Evolutionary conservation across 2,797 vertebrate genomes (phyloP).

Genomic region (Semaprochilodus insignis): DNA sequence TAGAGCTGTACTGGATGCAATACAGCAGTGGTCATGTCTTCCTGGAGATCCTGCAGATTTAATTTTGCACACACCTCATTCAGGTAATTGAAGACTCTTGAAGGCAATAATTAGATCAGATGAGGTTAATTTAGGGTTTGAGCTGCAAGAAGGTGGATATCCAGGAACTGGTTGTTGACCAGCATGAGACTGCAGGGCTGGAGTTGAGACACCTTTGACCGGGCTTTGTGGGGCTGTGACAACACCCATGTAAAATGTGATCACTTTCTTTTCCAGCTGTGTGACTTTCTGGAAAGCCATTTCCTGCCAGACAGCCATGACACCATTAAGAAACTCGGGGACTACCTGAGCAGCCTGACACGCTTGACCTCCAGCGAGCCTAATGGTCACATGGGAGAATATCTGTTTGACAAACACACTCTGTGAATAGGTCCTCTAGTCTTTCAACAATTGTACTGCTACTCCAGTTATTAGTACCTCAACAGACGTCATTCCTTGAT

Average conservation of each 20-base stretch:
- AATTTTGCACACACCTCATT: no score
- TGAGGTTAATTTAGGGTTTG: no score
- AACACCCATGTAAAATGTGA: background rate
- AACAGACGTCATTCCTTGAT: background rate
- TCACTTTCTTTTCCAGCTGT: constrained; percentile 67
- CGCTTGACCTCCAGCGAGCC: constrained; percentile 67
- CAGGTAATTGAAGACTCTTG: no score
- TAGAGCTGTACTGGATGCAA: background rate
- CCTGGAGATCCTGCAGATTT: no score
- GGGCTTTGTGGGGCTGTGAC: background rate
- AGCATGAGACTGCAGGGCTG: background rate
- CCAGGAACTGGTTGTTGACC: no score
- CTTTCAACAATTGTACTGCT: background rate
- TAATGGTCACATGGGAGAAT: constrained; percentile 76
- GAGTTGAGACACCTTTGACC: no score
- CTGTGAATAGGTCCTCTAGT: constrained; percentile 59
- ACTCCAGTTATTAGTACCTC: background rate
- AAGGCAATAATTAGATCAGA: no score
- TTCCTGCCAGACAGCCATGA: constrained; percentile 78
- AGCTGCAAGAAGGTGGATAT: no score
- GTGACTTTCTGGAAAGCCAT: constrained; percentile 77
- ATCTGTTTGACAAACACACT: constrained; percentile 82
- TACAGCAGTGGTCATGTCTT: background rate
- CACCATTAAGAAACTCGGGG: constrained; percentile 78
- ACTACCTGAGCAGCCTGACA: constrained; percentile 73